phyloP scores from a whole-genome alignment of 2,888 invertebrate species.

The Galerucella pusilla region DNA sequence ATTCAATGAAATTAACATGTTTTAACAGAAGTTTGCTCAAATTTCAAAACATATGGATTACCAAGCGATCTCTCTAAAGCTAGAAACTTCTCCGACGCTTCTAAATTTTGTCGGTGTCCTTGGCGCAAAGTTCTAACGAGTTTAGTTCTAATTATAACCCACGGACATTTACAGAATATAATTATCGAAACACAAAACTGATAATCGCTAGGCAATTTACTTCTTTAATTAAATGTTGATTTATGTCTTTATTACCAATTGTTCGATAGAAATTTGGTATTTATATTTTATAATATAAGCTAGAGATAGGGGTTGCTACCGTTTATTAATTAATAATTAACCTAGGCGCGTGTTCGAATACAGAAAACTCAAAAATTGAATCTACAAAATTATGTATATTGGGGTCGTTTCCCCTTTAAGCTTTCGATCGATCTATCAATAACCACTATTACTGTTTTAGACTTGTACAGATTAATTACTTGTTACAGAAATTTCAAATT shows the following conservation, averaged over 20 bases:
- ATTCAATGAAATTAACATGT: too few species aligned
- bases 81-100: constrained; percentile 9
- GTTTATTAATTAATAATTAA: constrained; percentile 1
- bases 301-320: neutral
- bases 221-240: constrained; percentile 28
- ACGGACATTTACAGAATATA: constrained; percentile 40
- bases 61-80: neutral
- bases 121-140: constrained; percentile 42
- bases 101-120: constrained; percentile 20
- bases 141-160: constrained; percentile 45
- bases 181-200: constrained; percentile 41
- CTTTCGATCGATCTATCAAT: too few species aligned
- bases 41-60: neutral
- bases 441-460: too few species aligned
- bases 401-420: too few species aligned
- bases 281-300: neutral
- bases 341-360: too few species aligned
- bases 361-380: too few species aligned
- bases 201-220: constrained; percentile 35
- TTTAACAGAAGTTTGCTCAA: too few species aligned
- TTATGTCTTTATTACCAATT: constrained; percentile 22
- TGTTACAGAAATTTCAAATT: too few species aligned
- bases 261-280: neutral
- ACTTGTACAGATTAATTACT: too few species aligned
- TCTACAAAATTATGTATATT: too few species aligned